Evolutionary conservation across 1,140 invertebrate genomes (phyloP).

Genomic region (Rhyzopertha dominica): DNA sequence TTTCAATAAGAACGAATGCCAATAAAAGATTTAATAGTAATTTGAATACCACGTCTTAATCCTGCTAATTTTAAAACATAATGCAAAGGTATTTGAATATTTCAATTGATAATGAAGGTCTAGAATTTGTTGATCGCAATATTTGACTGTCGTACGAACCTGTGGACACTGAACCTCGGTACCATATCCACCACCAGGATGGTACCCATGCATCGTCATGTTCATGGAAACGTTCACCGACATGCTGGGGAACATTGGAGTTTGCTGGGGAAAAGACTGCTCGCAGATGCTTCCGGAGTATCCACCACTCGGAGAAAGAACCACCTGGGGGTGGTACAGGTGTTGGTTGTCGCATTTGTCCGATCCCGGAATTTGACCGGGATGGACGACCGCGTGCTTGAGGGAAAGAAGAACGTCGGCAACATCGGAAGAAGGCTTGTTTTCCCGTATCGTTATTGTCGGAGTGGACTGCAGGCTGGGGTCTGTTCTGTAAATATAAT

Average conservation of each 20-base stretch:
- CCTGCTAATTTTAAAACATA: no score
- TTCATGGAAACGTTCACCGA: slow-evolving; percentile 96
- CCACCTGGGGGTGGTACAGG: slow-evolving; percentile 35
- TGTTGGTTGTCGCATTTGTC: slow-evolving; percentile 33
- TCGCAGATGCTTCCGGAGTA: slow-evolving; percentile 31
- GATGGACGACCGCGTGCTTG: slow-evolving; percentile 83
- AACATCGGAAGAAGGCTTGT: slow-evolving; percentile 51
- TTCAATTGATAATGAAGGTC: no score
- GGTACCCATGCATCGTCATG: slow-evolving; percentile 91
- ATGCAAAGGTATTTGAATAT: no score
- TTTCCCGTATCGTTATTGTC: slow-evolving; percentile 26
- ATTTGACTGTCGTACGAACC: no score
- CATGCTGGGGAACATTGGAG: slow-evolving; percentile 77
- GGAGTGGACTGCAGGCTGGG: slow-evolving; percentile 26
- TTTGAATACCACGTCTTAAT: no score
- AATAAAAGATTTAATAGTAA: no score
- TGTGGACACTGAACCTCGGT: slow-evolving; percentile 57
- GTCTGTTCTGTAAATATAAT: slow-evolving; percentile 34
- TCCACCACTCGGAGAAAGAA: slow-evolving; percentile 35
- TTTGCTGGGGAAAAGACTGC: slow-evolving; percentile 42
- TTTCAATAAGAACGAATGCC: no score
- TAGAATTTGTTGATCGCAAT: no score
- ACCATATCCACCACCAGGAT: slow-evolving; percentile 52
- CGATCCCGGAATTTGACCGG: slow-evolving; percentile 47
- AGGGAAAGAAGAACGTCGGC: slow-evolving; percentile 80